Evolutionary conservation across 2,888 invertebrate species (phyloP).

Genomic region (Amphipyra berbera): DNA sequence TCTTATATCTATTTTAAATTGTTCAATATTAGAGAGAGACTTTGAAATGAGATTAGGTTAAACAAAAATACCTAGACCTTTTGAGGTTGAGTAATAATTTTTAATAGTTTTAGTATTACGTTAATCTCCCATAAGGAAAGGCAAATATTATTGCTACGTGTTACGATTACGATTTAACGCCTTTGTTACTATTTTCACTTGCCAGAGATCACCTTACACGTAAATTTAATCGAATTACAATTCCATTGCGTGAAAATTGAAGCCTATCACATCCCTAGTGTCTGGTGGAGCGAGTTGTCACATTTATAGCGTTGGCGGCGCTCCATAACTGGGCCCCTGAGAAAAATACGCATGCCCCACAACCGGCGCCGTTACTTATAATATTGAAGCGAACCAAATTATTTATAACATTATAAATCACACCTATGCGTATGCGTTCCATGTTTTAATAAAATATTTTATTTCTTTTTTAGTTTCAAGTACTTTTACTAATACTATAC

Average conservation of each 20-base stretch:
- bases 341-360: constrained; percentile 44
- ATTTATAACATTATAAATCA: constrained; percentile 40
- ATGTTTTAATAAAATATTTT: constrained; percentile 4
- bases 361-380: constrained; percentile 35
- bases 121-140: no score
- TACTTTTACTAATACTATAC: no score
- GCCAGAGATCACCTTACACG: no score
- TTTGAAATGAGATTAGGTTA: no score
- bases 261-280: constrained; percentile 34
- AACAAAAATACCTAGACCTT: no score
- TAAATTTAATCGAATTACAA: no score
- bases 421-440: background rate
- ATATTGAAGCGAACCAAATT: constrained; percentile 41
- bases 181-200: no score
- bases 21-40: no score
- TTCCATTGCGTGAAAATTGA: constrained; percentile 1
- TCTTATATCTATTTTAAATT: background rate
- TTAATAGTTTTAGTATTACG: no score
- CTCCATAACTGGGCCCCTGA: constrained; percentile 58
- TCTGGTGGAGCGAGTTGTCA: constrained; percentile 29
- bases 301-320: constrained; percentile 50
- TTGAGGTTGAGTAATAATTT: no score
- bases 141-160: no score
- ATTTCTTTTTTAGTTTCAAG: background rate
- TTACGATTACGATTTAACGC: no score